phyloP scores from a whole-genome alignment of 1,140 invertebrate genomes.

The Tetramorium alpestre region DNA sequence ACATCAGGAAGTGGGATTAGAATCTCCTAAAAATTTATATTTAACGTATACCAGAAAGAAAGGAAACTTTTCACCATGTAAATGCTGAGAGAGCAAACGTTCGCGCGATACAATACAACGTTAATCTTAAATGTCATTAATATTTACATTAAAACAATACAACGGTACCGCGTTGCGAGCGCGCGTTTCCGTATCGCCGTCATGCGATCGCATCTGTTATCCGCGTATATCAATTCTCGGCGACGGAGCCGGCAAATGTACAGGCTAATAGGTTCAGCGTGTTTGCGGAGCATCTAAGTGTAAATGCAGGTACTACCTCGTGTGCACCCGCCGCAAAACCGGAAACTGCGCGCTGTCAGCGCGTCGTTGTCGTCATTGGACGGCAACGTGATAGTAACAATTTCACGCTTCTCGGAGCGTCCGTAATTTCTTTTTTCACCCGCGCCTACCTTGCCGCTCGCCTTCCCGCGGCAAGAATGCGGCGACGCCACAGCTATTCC shows the following conservation, averaged over 20 bases:
- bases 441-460: not conserved
- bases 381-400: not conserved
- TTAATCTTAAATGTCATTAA: not conserved
- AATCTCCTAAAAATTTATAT: not conserved
- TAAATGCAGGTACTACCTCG: conserved; percentile 50
- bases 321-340: conserved; percentile 4
- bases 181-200: conserved; percentile 19
- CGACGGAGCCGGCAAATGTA: conserved; percentile 56
- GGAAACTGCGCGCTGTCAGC: conserved; percentile 22
- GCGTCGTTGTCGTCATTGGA: not conserved
- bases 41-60: not conserved
- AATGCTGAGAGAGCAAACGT: not conserved
- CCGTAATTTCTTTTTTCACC: not conserved
- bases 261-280: conserved; percentile 69
- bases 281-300: conserved; percentile 67
- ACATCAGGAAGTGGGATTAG: too few species aligned
- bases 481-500: conserved; percentile 21
- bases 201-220: conserved; percentile 26
- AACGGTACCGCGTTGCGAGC: not conserved
- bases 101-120: not conserved
- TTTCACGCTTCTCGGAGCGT: conserved; percentile 34
- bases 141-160: conserved; percentile 40
- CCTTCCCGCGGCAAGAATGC: conserved; percentile 31
- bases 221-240: conserved; percentile 61
- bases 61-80: not conserved